Evolutionary conservation across 2,113 vertebrate species (phyloP).

Genomic region (Amazona guildingii): DNA sequence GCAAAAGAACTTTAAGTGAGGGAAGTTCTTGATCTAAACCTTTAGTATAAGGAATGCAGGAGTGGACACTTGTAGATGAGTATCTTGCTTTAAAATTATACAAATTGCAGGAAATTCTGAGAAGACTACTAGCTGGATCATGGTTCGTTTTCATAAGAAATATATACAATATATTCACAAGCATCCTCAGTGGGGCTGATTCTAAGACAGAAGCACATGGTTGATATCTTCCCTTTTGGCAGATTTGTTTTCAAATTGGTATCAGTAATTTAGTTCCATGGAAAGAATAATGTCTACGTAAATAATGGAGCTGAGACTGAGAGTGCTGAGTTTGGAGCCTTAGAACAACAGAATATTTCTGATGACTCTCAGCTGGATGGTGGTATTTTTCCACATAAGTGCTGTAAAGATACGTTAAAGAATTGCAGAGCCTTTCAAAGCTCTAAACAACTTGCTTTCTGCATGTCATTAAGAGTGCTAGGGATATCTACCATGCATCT

Average conservation of each 20-base stretch:
- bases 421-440: conserved; percentile 62
- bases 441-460: conserved; percentile 59
- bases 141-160: conserved; percentile 14
- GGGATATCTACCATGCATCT: conserved; percentile 58
- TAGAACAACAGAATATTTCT: conserved; percentile 60
- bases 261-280: conserved; percentile 25
- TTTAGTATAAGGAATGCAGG: background rate
- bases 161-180: background rate
- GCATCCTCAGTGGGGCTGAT: conserved; percentile 1
- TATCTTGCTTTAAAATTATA: background rate
- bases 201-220: conserved; percentile 37
- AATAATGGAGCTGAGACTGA: conserved; percentile 60
- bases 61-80: background rate
- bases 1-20: background rate
- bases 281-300: conserved; percentile 56
- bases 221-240: conserved; percentile 46
- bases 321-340: conserved; percentile 31
- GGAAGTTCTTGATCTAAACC: background rate
- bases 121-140: background rate
- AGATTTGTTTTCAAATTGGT: conserved; percentile 61
- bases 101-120: background rate
- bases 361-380: conserved; percentile 60
- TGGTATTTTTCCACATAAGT: conserved; percentile 65
- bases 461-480: conserved; percentile 61
- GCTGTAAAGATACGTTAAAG: conserved; percentile 57